These are phyloP conservation scores for Cephalopachus bancanus DNA, from an alignment of 2,797 vertebrate genomes.

Conservation along the genomic window DNA sequence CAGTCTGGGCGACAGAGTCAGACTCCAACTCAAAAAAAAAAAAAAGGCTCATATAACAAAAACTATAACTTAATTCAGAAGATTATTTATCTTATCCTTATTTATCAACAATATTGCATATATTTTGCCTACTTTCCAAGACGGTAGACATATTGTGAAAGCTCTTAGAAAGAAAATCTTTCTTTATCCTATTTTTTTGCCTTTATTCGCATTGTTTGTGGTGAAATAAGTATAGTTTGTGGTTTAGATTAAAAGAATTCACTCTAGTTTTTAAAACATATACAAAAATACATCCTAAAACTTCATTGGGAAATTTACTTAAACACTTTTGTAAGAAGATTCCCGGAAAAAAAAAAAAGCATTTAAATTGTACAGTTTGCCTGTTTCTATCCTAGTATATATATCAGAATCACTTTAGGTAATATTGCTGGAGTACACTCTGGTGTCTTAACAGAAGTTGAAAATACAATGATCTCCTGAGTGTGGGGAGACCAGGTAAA, in stretches of 20 bases:
- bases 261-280: neutral
- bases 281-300: neutral
- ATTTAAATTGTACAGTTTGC: neutral
- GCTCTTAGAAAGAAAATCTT: neutral
- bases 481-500: neutral
- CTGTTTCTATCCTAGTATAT: neutral
- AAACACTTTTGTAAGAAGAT: neutral
- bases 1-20: too few relatives aligned
- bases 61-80: neutral
- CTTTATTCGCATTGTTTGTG: conserved; percentile 12
- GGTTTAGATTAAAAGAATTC: neutral
- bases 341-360: neutral
- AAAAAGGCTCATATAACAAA: too few relatives aligned
- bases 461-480: neutral
- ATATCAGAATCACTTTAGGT: neutral
- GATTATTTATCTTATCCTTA: neutral
- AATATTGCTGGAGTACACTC: neutral
- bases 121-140: neutral
- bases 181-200: neutral
- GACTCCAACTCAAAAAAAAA: too few relatives aligned
- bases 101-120: neutral
- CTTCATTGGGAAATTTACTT: neutral
- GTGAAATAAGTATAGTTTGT: neutral
- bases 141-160: neutral
- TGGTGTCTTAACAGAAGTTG: neutral